Evolutionary conservation across 2,797 vertebrate species (phyloP).

Genomic region (Chromobotia macracanthus): DNA sequence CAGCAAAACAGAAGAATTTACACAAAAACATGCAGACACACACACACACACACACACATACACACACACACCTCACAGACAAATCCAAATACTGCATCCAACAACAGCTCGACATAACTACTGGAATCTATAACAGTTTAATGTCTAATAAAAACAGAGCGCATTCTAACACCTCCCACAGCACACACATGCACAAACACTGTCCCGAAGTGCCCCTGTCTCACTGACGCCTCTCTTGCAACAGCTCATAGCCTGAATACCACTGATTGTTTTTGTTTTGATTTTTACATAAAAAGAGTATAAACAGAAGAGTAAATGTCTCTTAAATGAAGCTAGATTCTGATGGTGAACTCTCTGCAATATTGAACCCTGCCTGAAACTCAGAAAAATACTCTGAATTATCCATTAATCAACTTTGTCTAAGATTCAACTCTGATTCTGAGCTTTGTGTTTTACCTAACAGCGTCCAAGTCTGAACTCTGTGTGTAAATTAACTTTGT

Average conservation of each 20-base stretch:
- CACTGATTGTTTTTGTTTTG: background rate
- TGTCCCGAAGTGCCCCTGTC: constrained; percentile 10
- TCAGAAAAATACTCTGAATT: background rate
- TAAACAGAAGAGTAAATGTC: background rate
- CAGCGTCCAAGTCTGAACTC: too few relatives aligned
- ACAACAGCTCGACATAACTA: constrained; percentile 18
- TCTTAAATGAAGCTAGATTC: constrained; percentile 5
- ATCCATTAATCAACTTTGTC: background rate
- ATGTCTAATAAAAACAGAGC: background rate
- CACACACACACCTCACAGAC: constrained; percentile 11
- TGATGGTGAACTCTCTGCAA: background rate
- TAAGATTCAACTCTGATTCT: background rate
- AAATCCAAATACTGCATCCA: constrained; percentile 28
- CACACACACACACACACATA: background rate
- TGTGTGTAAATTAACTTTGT: too few relatives aligned
- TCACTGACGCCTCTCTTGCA: constrained; percentile 1
- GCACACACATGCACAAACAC: constrained; percentile 8
- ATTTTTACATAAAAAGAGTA: constrained; percentile 23
- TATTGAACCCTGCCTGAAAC: constrained; percentile 13
- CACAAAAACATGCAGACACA: background rate
- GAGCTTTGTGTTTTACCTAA: background rate
- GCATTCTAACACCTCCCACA: constrained; percentile 3
- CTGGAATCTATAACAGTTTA: constrained; percentile 19
- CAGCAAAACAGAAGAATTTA: constrained; percentile 34
- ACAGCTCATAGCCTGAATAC: constrained; percentile 14